phyloP scores from a whole-genome alignment of 2,888 invertebrate species.

The Acrobasis suavella region DNA sequence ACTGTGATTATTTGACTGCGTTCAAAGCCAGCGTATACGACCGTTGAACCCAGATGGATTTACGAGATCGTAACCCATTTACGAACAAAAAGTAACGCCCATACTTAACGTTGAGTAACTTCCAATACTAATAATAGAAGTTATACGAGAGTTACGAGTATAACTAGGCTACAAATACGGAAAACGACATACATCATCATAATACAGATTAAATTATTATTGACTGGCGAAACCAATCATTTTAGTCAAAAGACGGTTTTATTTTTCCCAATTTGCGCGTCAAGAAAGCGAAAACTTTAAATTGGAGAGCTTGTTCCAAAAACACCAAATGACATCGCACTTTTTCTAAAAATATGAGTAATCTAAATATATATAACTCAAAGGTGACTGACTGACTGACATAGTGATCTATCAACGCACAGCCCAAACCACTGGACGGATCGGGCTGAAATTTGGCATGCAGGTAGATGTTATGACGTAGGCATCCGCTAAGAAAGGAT shows the following conservation, averaged over 20 bases:
- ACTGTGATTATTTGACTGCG: neutral
- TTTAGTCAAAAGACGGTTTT: too few relatives aligned
- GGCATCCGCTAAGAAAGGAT: too few relatives aligned
- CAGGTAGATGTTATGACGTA: too few relatives aligned
- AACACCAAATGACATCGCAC: neutral
- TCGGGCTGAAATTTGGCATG: too few relatives aligned
- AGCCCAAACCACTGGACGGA: too few relatives aligned
- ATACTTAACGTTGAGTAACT: conserved; percentile 12
- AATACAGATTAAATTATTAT: too few relatives aligned
- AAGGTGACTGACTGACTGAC: too few relatives aligned
- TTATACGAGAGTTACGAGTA: conserved; percentile 2
- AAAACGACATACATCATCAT: conserved; percentile 9
- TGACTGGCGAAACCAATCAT: neutral
- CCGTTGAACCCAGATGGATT: conserved; percentile 13
- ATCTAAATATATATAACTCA: too few relatives aligned
- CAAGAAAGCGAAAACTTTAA: conserved; percentile 14
- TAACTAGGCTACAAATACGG: conserved; percentile 9
- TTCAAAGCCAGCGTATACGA: conserved; percentile 6
- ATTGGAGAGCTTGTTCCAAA: neutral
- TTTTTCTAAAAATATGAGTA: too few relatives aligned
- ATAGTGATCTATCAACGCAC: too few relatives aligned
- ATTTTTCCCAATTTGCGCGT: neutral
- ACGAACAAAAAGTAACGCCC: conserved; percentile 12
- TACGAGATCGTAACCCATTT: conserved; percentile 20
- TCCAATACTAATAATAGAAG: conserved; percentile 11